Base-by-base conservation (phyloP, 1,140 invertebrate genomes). In the Sycobia sp. region DNA sequence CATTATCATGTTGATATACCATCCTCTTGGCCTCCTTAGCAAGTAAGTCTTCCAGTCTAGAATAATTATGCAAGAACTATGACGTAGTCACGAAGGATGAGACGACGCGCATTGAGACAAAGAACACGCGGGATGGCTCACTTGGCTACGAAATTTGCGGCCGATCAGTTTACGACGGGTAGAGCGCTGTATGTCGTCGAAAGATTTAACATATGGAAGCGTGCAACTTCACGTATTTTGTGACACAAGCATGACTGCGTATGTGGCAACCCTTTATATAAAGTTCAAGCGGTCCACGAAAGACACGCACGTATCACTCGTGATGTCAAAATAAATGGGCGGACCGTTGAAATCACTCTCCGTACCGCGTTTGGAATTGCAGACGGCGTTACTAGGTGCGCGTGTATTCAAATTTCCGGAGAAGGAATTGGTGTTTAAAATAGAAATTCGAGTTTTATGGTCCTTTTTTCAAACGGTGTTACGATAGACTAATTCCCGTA, bases 1-100 rank as follows among this genome's bases (percentile, higher is more conserved):
- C 27, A 50, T 65, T 14, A 64, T 71, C 0, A 72, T 72, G 71
- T 70, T 68, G 0, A 46, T 71, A 13, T 71, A 64, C 54, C 68
- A 74, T 55, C 70, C 68, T 1, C 56, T 71, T 14, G 68, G 72
- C 10, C 51, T 70, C 47, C 57, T 71, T 58, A 66, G 60, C 1
- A 41, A 61, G 34, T 55, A 61, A 4, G 27, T 23, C 10, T 3
- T 47, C 2, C 4, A 47, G 23, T 10, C 25, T 13, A 47, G 27
- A 27, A 3, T 47, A n/a, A 3, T 47, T 10, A 47, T 47, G 22
- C 44, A 47, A n/a, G 23, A 47, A 3, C 11, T 65, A 3, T 70
- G 69, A 69, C 27, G 56, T 34, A 50, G 29, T 13, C 54, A 47
- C 4, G 67, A 67, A 14, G 23, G 23, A 3, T 47, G 25, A 23